These are phyloP conservation scores for Tipula helvola DNA, from an alignment of 2,888 invertebrate genomes.

Conservation along the genomic window DNA sequence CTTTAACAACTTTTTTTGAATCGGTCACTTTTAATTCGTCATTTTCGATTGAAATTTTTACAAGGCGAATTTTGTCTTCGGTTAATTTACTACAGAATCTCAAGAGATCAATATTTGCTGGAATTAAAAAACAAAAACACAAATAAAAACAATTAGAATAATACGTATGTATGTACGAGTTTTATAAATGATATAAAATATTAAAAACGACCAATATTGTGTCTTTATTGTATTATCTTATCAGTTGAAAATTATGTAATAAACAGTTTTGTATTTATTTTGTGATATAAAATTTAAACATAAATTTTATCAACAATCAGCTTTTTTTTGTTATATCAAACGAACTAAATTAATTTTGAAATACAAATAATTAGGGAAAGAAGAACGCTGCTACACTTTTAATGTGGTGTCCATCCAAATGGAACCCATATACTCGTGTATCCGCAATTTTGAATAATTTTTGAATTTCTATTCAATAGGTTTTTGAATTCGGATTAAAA, in stretches of 20 bases:
- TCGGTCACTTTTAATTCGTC: slow-evolving; percentile 62
- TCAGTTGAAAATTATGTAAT: slow-evolving; percentile 11
- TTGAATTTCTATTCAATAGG: not conserved
- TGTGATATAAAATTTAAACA: slow-evolving; percentile 12
- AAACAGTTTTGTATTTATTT: slow-evolving; percentile 13
- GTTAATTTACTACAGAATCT: slow-evolving; percentile 72
- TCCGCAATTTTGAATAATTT: not conserved
- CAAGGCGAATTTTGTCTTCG: slow-evolving; percentile 63
- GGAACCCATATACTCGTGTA: not conserved
- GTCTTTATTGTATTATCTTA: not conserved
- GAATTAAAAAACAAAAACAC: slow-evolving; percentile 23
- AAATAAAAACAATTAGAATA: not conserved
- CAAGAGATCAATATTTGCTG: slow-evolving; percentile 72
- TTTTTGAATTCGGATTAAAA: not conserved
- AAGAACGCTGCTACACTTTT: no score
- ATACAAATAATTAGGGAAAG: not conserved
- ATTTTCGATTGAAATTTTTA: slow-evolving; percentile 78
- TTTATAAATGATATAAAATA: not conserved
- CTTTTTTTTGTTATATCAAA: no score
- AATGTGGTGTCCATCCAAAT: not conserved
- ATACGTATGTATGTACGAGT: not conserved
- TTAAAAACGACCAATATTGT: not conserved
- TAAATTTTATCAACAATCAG: not conserved
- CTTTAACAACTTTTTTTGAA: slow-evolving; percentile 51
- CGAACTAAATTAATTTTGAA: no score